Conservation (phyloP, 2,888 invertebrate species). For the Ennomos fuscantarius region DNA sequence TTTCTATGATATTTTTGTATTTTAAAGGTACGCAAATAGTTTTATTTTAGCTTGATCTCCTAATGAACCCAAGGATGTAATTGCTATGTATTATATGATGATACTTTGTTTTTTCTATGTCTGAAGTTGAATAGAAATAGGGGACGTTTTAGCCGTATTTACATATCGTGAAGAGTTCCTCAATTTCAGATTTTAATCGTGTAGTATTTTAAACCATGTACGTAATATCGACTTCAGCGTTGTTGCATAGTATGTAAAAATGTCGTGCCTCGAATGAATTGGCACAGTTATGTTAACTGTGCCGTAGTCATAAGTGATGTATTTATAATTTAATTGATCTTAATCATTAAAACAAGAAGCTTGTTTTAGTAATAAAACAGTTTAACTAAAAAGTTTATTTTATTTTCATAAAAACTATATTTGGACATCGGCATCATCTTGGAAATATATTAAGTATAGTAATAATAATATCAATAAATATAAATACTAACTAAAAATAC, state of each 20-base stretch:
- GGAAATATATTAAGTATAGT: neutral
- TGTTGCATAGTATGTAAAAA: constrained; percentile 41
- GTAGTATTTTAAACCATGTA: constrained; percentile 30
- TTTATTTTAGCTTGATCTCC: constrained; percentile 20
- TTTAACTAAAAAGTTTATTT: constrained; percentile 17
- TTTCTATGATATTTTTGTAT: constrained; percentile 1
- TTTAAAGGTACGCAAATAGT: neutral
- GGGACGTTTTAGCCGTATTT: constrained; percentile 13
- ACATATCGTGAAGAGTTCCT: constrained; percentile 25
- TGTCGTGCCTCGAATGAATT: constrained; percentile 63
- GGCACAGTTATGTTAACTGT: constrained; percentile 74
- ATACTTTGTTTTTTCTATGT: neutral
- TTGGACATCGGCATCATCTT: constrained; percentile 13
- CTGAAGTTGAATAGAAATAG: neutral
- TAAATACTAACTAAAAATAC: constrained; percentile 3
- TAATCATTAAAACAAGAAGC: constrained; percentile 32
- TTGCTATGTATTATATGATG: neutral
- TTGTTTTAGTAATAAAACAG: constrained; percentile 34
- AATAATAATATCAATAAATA: neutral
- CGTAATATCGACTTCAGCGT: constrained; percentile 32
- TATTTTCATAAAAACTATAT: constrained; percentile 13
- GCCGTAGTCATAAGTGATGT: constrained; percentile 49
- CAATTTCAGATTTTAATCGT: constrained; percentile 25
- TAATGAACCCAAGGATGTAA: constrained; percentile 6
- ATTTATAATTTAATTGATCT: constrained; percentile 30